These are phyloP conservation scores for Acanthococcus lagerstroemiae DNA, from an alignment of 2,888 invertebrate species.

Conservation along the genomic window DNA sequence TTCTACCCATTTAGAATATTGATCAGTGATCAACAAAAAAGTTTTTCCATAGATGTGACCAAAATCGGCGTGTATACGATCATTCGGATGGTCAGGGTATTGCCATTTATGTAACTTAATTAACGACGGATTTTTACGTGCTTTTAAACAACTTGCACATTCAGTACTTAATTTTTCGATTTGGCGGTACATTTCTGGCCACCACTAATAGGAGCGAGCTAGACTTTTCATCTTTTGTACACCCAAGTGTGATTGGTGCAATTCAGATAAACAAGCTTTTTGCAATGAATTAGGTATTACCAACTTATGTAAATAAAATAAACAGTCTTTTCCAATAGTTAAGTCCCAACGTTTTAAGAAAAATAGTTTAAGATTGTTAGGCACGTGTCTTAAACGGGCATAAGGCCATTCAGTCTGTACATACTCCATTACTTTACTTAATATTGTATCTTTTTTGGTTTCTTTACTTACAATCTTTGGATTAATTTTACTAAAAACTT, in stretches of 20 bases:
- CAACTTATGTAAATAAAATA: neutral
- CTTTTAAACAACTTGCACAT: neutral
- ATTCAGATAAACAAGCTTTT: neutral
- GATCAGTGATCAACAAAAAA: neutral
- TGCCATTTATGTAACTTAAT: neutral
- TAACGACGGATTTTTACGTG: neutral
- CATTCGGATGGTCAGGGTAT: neutral
- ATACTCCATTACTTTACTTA: neutral
- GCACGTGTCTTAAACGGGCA: neutral
- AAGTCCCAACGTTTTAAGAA: neutral
- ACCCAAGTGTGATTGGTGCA: neutral
- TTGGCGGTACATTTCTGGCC: neutral
- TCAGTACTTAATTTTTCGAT: neutral
- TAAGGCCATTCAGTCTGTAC: neutral
- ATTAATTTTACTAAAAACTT: neutral
- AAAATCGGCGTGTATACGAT: neutral
- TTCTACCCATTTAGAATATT: neutral
- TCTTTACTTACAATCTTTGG: neutral
- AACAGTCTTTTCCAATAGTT: neutral
- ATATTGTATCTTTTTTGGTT: neutral
- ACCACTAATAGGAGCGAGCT: conserved; percentile 26
- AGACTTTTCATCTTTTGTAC: conserved; percentile 19
- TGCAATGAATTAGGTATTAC: neutral
- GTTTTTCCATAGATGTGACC: neutral
- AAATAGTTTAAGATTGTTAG: neutral